These are phyloP conservation scores for Dendrocincla fuliginosa DNA, from an alignment of 2,797 vertebrate genomes.

Conservation along the genomic window DNA sequence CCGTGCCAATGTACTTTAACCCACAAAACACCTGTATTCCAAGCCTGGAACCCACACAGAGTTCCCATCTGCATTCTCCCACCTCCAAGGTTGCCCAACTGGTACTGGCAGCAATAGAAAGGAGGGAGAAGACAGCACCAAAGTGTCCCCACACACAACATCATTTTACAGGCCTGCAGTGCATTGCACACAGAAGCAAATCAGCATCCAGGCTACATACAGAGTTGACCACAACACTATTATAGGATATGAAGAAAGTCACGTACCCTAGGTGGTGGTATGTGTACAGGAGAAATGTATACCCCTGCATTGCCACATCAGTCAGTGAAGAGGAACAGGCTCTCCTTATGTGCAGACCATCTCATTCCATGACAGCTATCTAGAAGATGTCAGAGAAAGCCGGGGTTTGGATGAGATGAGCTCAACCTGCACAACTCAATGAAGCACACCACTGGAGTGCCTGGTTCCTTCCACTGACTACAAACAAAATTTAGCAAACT, in stretches of 20 bases:
- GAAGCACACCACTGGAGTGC: background rate
- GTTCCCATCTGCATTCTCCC: background rate
- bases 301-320: background rate
- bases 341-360: background rate
- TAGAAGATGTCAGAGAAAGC: background rate
- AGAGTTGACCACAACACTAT: background rate
- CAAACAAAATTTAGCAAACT: background rate
- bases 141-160: background rate
- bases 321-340: background rate
- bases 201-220: fast-evolving
- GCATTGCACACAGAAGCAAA: background rate
- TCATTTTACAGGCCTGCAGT: fast-evolving
- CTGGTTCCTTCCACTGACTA: background rate
- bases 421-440: background rate
- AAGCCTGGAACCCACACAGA: background rate
- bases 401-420: background rate
- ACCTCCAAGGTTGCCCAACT: background rate
- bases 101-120: background rate
- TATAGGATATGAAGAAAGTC: background rate
- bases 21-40: background rate
- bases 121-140: background rate
- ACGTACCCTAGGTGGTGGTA: background rate
- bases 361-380: background rate
- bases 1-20: background rate
- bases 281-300: fast-evolving